Evolutionary conservation across 1,140 invertebrate species (phyloP), one percentile per base, ranked within the genome.

Genomic region (Tetragnatha versicolor): DNA sequence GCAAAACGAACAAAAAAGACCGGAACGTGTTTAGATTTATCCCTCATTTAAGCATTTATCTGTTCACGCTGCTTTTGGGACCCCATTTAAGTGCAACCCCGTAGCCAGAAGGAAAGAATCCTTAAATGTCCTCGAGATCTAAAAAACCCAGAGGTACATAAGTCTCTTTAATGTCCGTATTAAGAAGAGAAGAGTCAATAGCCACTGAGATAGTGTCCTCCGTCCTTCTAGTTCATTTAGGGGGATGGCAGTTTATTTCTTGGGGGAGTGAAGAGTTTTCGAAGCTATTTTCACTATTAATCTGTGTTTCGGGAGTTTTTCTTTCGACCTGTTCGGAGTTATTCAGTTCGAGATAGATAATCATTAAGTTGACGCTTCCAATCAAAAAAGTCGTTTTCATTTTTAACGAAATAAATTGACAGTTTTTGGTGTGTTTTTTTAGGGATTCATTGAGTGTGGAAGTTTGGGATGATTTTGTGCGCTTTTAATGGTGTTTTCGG

Each of bases 71-170:
- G 27, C 25, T 29, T 68, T 68, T 49, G 37, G 51, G 47, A 25
- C 31, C 14, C 65, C 65, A 68, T 68, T 68, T 68, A 68, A 42
- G 65, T 49, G 65, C n/a, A n/a, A n/a, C n/a, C n/a, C n/a, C n/a
- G n/a, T 35, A 20, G 45, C 65, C 65, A 20, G 47, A 68, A 51
- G 65, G 42, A 29, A 12, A 12, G 10, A 45, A 12, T n/a, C 42
- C 42, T n/a, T 1, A 45, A 45, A 45, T 45, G n/a, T n/a, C n/a
- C 42, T 45, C 42, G 42, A 10, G n/a, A 45, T 45, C 10, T 10
- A 45, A 45, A 45, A 12, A 45, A 45, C n/a, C n/a, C n/a, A n/a
- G n/a, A n/a, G n/a, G n/a, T n/a, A n/a, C 33, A 68, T 51, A 68
- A 68, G 65, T 51, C 42, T 29, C 47, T 68, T 68, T 68, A 68